phyloP scores from a whole-genome alignment of 2,888 invertebrate genomes.

The Philereme transversata region DNA sequence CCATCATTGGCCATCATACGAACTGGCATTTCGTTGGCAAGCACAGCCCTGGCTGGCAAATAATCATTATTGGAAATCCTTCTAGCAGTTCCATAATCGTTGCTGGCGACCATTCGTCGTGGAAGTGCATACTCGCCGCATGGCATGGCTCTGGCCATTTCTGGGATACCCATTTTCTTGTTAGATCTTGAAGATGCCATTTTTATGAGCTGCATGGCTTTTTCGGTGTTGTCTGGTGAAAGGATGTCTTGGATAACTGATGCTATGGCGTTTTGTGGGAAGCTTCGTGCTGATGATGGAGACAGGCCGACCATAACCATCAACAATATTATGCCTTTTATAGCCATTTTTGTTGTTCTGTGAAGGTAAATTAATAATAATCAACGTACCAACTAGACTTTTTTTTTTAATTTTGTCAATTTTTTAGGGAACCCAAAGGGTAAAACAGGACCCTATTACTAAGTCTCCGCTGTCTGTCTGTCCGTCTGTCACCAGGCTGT shows the following conservation, averaged over 20 bases:
- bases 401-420: no score
- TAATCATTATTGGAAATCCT: constrained; percentile 10
- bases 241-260: constrained; percentile 48
- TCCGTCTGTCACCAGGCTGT: no score
- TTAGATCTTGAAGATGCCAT: constrained; percentile 22
- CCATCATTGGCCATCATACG: constrained; percentile 20
- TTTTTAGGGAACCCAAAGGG: no score
- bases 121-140: constrained; percentile 5
- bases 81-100: constrained; percentile 11
- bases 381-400: no score
- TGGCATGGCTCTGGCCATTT: constrained; percentile 18
- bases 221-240: constrained; percentile 45
- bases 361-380: not conserved
- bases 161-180: constrained; percentile 19
- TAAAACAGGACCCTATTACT: no score
- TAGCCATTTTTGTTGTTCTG: constrained; percentile 27
- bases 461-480: no score
- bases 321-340: constrained; percentile 4
- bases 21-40: constrained; percentile 16
- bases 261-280: constrained; percentile 34
- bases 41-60: constrained; percentile 16
- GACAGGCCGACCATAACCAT: constrained; percentile 13
- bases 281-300: constrained; percentile 26
- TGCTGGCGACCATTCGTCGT: constrained; percentile 1
- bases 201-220: constrained; percentile 42